Conservation (phyloP, 2,888 invertebrate genomes). For the Calameuta filiformis region DNA sequence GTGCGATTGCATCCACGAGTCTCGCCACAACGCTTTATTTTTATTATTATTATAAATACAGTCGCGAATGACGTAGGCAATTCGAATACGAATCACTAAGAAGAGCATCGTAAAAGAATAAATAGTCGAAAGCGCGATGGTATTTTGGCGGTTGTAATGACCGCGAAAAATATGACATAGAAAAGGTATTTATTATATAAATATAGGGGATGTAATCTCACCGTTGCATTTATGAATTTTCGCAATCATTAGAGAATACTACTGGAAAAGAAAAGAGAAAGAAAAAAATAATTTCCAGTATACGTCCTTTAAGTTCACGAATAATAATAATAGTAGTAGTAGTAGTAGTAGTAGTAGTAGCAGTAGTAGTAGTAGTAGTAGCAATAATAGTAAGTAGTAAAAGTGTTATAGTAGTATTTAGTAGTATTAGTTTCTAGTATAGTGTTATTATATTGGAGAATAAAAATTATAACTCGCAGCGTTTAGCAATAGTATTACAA, state of each 20-base stretch:
- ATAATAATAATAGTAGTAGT: constrained; percentile 33
- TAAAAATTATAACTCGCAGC: background rate
- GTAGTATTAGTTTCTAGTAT: background rate
- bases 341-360: background rate
- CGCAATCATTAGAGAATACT: background rate
- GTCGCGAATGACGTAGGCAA: background rate
- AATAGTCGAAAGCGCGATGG: background rate
- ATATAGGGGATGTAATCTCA: background rate
- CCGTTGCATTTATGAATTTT: background rate
- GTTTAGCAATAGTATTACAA: constrained; percentile 31
- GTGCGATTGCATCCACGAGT: background rate
- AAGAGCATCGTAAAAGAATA: background rate
- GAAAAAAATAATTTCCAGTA: constrained; percentile 2
- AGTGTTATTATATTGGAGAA: background rate
- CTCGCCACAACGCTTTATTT: background rate
- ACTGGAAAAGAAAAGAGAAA: constrained; percentile 1
- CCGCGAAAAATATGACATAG: background rate
- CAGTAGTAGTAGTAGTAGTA: constrained; percentile 25
- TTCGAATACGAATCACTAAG: background rate
- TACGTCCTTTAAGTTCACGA: background rate
- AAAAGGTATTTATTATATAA: background rate
- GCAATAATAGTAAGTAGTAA: constrained; percentile 30
- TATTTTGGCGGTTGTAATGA: background rate
- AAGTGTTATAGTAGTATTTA: constrained; percentile 13
- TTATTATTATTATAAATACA: background rate